Evolutionary conservation across 1,140 invertebrate species (phyloP).

Genomic region (Teleopsis dalmanni): DNA sequence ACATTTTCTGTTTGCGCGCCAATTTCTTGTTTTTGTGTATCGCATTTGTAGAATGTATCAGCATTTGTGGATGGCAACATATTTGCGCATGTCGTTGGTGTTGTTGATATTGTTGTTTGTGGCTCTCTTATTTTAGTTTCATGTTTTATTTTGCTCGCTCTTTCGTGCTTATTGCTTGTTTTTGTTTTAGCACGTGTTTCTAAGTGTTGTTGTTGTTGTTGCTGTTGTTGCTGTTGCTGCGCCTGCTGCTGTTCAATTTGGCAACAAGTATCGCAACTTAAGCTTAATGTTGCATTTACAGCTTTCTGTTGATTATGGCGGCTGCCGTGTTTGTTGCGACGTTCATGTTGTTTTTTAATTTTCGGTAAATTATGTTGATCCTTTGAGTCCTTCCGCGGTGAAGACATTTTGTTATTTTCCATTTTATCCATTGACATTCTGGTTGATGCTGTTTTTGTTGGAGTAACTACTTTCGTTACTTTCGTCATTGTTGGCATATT

Average conservation of each 20-base stretch:
- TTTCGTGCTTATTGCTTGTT: constrained; percentile 6
- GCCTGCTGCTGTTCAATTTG: constrained; percentile 5
- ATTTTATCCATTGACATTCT: not conserved
- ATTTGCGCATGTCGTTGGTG: constrained; percentile 2
- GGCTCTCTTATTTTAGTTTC: constrained; percentile 10
- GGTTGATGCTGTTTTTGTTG: constrained; percentile 5
- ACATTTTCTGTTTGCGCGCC: constrained; percentile 5
- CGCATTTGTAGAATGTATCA: not conserved
- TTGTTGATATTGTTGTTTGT: constrained; percentile 5
- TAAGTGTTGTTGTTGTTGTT: constrained; percentile 1
- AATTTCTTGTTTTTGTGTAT: not conserved
- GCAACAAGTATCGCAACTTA: constrained; percentile 16
- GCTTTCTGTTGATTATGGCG: constrained; percentile 2
- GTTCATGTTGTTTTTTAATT: no score
- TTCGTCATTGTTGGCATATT: not conserved
- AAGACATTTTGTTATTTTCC: no score
- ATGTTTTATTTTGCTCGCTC: constrained; percentile 16
- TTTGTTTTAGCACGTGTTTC: constrained; percentile 12
- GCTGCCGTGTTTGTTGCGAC: constrained; percentile 5
- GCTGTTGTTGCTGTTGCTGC: constrained; percentile 4
- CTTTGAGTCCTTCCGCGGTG: no score
- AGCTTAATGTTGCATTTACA: not conserved
- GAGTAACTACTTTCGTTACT: constrained; percentile 4
- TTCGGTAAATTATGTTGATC: no score
- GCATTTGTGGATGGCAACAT: not conserved